Base-by-base conservation (phyloP, 2,888 invertebrate genomes). In the Scaptomyza reducta region DNA sequence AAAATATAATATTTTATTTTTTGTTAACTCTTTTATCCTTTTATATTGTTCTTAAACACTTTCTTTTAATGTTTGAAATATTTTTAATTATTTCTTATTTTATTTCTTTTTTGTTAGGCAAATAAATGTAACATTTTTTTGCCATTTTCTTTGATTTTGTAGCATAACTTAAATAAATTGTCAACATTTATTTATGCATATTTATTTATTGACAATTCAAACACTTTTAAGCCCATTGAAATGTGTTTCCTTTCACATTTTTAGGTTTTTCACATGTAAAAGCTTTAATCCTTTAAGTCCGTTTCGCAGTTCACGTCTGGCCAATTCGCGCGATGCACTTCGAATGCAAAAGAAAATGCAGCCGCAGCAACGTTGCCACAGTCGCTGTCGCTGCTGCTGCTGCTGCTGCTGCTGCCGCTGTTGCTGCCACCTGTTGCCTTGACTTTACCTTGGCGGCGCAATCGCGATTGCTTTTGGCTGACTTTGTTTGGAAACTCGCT, bases 351-450 rank as follows among this genome's bases (percentile, higher is more conserved):
- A 22, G 59, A 65, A 69, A 77, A 47, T 65, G 70, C 78, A 51
- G 41, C 18, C 57, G 59, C 41, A 5, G 56, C 16, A 41, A 35
- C 1, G 59, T 22, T 40, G 54, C 44, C 6, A 44, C n/a, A n/a
- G 63, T 18, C 6, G 38, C 33, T 25, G 45, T 4, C 22, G 46
- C 38, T 9, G 51, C 29, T 13, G 47, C 16, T 13, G 59, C n/a
- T 10, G 44, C 29, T 25, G 41, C 6, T 16, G 51, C 46, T 54
- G 62, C 58, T 31, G 22, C 46, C 11, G 58, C 11, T 18, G 60
- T 44, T 16, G 61, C 40, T 16, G 57, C 50, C 66, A 69, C 59
- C 50, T 49, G 68, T 81, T 84, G 75, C 85, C 87, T 85, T 85
- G 88, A 82, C 79, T 87, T 82, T 86, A 57, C 45, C 62, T 70